phyloP scores from a whole-genome alignment of 2,113 vertebrate species.

The Helogale parvula region DNA sequence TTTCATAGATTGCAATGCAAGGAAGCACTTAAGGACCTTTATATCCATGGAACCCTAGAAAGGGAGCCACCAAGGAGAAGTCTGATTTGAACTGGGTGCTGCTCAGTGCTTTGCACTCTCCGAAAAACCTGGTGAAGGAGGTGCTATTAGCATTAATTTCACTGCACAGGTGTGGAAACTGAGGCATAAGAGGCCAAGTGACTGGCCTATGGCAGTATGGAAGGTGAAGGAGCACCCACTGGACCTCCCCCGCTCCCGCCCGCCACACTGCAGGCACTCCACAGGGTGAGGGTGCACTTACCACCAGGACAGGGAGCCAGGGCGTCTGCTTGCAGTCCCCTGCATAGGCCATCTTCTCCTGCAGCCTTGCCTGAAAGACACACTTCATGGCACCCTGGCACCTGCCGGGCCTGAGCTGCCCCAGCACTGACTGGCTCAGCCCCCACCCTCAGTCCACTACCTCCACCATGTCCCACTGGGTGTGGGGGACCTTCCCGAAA shows the following conservation, averaged over 20 bases:
- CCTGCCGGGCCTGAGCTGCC: neutral
- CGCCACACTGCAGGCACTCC: neutral
- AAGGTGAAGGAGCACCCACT: rapidly evolving
- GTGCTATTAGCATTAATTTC: rapidly evolving
- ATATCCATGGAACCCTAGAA: neutral
- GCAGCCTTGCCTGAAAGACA: conserved; percentile 85
- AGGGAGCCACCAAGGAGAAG: neutral
- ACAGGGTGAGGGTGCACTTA: conserved; percentile 82
- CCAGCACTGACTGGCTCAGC: neutral
- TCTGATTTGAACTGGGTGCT: neutral
- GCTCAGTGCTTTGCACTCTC: neutral
- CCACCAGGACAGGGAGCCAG: conserved; percentile 92
- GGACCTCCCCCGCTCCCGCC: neutral
- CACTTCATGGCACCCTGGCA: neutral
- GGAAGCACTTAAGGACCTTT: neutral
- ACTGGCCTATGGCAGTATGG: rapidly evolving
- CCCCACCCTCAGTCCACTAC: no score
- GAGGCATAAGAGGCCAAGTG: neutral
- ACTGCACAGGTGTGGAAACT: neutral
- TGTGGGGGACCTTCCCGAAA: neutral
- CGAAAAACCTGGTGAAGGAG: neutral
- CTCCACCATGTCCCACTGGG: neutral
- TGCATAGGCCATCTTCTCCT: conserved; percentile 88
- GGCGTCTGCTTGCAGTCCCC: conserved; percentile 85
- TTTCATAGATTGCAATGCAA: neutral